phyloP scores from a whole-genome alignment of 2,888 invertebrate genomes.

The Sarcophaga subvicina region DNA sequence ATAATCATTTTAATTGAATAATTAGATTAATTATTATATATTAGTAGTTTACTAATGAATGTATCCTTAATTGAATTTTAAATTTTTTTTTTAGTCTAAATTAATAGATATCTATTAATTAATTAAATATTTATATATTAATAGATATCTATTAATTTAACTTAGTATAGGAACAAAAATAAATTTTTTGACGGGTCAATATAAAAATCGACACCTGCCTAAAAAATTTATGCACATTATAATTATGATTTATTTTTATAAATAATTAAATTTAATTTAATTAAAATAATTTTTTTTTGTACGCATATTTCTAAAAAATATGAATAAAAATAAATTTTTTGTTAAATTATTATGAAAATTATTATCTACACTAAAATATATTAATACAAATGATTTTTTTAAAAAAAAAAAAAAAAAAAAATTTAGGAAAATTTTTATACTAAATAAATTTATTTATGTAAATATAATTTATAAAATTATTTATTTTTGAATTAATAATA shows the following conservation, averaged over 20 bases:
- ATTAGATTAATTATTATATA: neutral
- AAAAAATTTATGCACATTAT: neutral
- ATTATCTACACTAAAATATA: too few relatives aligned
- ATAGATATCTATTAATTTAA: constrained; percentile 30
- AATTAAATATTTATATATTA: constrained; percentile 57
- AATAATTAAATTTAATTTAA: constrained; percentile 58
- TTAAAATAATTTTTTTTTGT: constrained; percentile 73
- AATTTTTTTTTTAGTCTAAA: constrained; percentile 41
- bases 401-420: too few relatives aligned
- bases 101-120: constrained; percentile 63
- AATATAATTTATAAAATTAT: too few relatives aligned
- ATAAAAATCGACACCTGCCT: too few relatives aligned
- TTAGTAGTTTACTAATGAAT: constrained; percentile 26
- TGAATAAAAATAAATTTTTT: too few relatives aligned
- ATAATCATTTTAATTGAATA: constrained; percentile 1
- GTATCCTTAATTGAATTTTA: constrained; percentile 4
- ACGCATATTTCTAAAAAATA: too few relatives aligned
- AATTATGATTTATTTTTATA: constrained; percentile 47
- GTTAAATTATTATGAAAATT: too few relatives aligned
- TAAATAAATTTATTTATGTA: neutral
- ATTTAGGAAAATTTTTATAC: neutral
- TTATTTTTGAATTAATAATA: too few relatives aligned
- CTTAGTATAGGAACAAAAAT: neutral
- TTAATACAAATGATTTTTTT: too few relatives aligned
- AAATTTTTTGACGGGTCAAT: too few relatives aligned